Evolutionary conservation across 2,888 invertebrate species (phyloP).

Genomic region (Nephrotoma appendiculata): DNA sequence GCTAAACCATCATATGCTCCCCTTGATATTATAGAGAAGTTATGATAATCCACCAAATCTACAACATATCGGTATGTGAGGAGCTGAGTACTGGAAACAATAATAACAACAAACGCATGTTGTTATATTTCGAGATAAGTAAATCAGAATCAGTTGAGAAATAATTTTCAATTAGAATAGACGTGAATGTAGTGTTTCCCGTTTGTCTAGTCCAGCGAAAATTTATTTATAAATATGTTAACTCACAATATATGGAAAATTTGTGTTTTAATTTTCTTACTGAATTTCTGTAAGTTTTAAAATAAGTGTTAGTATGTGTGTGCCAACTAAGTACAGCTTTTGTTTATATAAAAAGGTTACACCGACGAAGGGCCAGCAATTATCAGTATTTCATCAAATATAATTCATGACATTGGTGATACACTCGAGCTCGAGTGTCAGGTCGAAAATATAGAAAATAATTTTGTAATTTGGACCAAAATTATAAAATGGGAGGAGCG

Average conservation of each 20-base stretch:
- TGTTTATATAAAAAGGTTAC: background rate
- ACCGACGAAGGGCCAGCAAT: background rate
- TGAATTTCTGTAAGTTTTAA: background rate
- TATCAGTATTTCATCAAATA: background rate
- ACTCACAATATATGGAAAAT: background rate
- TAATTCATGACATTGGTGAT: background rate
- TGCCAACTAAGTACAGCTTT: background rate
- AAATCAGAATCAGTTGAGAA: background rate
- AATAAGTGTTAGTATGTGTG: background rate
- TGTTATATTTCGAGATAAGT: background rate
- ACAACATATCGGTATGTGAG: background rate
- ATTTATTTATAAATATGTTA: background rate
- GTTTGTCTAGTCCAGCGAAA: background rate
- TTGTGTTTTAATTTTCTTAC: background rate
- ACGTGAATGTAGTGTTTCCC: background rate
- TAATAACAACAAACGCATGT: background rate
- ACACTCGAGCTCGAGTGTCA: background rate
- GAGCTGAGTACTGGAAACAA: background rate
- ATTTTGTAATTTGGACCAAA: background rate
- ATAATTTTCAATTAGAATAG: background rate
- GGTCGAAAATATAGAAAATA: background rate
- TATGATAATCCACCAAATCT: background rate
- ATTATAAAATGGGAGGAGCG: background rate
- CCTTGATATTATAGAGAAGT: background rate
- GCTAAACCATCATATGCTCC: background rate